A percentile compares a stretch with the other conserved stretches of the same genome.
These are phyloP conservation scores for Ctenodactylus gundi DNA, from an alignment of 2,113 vertebrate species.

Conservation along the genomic window DNA sequence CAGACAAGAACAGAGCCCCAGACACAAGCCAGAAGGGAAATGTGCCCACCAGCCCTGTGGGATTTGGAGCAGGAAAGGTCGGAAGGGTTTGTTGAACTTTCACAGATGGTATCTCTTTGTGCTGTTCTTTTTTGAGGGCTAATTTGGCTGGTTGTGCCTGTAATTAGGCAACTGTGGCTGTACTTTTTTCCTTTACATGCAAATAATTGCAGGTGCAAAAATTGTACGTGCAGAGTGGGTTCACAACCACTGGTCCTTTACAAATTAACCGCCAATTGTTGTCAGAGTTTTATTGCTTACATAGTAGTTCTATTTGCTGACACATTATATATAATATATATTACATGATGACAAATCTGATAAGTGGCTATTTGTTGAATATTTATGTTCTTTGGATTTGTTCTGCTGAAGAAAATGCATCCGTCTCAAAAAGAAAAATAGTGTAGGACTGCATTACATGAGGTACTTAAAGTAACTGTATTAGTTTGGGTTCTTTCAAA, in stretches of 20 bases:
- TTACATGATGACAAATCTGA: neutral
- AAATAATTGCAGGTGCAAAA: slow-evolving; percentile 69
- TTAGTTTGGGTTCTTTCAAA: too few species aligned
- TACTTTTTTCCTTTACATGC: slow-evolving; percentile 35
- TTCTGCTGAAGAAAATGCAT: neutral
- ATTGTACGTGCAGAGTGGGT: slow-evolving; percentile 50
- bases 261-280: slow-evolving; percentile 50
- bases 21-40: slow-evolving; percentile 16
- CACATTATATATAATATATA: neutral
- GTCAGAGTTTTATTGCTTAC: slow-evolving; percentile 44
- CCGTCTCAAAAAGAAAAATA: neutral
- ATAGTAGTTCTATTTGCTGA: slow-evolving; percentile 33
- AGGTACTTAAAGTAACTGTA: neutral
- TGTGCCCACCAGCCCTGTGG: neutral
- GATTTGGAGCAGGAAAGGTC: neutral
- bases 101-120: slow-evolving; percentile 65
- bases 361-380: neutral
- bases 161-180: slow-evolving; percentile 60
- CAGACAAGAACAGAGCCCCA: neutral
- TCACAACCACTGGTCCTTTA: slow-evolving; percentile 33
- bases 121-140: slow-evolving; percentile 28
- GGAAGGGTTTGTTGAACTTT: slow-evolving; percentile 3
- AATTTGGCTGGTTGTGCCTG: slow-evolving; percentile 43
- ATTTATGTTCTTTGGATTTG: neutral
- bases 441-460: neutral